phyloP scores from a whole-genome alignment of 2,113 vertebrate species.

The Perccottus glenii region DNA sequence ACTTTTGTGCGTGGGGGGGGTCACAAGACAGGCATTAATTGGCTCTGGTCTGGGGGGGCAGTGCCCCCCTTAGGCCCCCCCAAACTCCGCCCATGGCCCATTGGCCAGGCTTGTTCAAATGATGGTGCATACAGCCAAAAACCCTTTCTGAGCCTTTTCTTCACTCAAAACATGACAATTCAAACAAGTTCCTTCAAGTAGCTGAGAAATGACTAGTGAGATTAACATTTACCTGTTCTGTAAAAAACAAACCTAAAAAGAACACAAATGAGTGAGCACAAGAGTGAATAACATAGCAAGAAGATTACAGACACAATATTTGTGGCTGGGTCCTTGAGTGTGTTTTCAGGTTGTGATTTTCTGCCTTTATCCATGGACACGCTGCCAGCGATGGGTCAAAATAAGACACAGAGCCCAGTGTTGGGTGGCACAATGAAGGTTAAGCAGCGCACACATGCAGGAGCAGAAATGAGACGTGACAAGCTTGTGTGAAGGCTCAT shows the following conservation, averaged over 20 bases:
- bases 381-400: slow-evolving; percentile 21
- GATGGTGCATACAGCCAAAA: slow-evolving; percentile 9
- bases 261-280: slow-evolving; percentile 5
- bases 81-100: too few relatives aligned
- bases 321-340: slow-evolving; percentile 25
- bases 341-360: slow-evolving; percentile 52
- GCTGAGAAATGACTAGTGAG: slow-evolving; percentile 21
- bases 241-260: slow-evolving; percentile 4
- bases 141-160: slow-evolving; percentile 56
- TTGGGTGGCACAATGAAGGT: slow-evolving; percentile 8
- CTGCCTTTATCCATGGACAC: slow-evolving; percentile 36
- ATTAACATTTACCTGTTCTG: slow-evolving; percentile 15
- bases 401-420: slow-evolving; percentile 19
- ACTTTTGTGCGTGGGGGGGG: too few relatives aligned
- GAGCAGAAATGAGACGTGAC: slow-evolving; percentile 22
- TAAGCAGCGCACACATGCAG: slow-evolving; percentile 8
- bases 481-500: slow-evolving; percentile 34
- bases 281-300: slow-evolving; percentile 35
- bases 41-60: too few relatives aligned
- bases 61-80: too few relatives aligned
- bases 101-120: slow-evolving; percentile 29
- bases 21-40: too few relatives aligned
- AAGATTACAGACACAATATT: slow-evolving; percentile 47
- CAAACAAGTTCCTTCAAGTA: slow-evolving; percentile 31
- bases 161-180: slow-evolving; percentile 28